Evolutionary conservation across 2,888 invertebrate species (phyloP).

Genomic region (Sminthurinus aureus): DNA sequence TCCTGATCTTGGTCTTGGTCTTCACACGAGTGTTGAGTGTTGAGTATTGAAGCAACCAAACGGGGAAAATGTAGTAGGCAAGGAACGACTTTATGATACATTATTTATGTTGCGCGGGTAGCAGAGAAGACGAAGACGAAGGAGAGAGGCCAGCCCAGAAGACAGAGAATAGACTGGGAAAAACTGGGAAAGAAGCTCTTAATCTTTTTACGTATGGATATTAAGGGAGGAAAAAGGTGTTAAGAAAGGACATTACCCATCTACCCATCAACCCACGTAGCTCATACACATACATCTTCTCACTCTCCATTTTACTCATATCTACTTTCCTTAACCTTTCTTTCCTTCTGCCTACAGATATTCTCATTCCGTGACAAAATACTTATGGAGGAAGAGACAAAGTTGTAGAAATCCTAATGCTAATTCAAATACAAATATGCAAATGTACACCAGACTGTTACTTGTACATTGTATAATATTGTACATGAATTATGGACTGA

Average conservation of each 20-base stretch:
- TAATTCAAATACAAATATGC: no score
- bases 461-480: no score
- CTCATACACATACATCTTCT: not conserved
- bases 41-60: no score
- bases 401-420: no score
- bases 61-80: no score
- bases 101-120: not conserved
- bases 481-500: not conserved
- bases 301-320: not conserved
- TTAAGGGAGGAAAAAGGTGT: constrained; percentile 10
- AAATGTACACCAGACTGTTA: no score
- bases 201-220: not conserved
- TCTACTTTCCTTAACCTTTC: not conserved
- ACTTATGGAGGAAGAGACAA: no score
- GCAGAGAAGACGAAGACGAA: not conserved
- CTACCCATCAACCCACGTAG: not conserved
- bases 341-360: no score
- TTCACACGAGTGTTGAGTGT: no score
- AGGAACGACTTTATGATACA: not conserved
- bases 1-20: no score
- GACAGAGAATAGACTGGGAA: not conserved
- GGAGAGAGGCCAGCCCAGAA: not conserved
- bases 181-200: constrained; percentile 4
- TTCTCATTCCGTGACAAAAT: no score
- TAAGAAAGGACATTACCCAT: constrained; percentile 12